Conservation (phyloP, 2,797 vertebrate genomes). For the Sphenodon punctatus region DNA sequence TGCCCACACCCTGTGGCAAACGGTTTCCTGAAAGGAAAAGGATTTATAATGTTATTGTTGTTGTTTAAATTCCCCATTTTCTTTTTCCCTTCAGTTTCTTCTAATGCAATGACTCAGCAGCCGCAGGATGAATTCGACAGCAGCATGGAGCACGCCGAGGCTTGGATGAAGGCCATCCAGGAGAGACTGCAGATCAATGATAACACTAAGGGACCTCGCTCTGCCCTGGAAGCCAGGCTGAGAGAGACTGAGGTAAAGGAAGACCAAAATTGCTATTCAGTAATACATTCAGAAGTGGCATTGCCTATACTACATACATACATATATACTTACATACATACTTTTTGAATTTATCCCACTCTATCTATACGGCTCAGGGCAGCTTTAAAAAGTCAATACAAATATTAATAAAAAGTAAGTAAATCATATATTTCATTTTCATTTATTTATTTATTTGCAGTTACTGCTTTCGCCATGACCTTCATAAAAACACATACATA, state of each 20-base stretch:
- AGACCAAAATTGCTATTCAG: fast-evolving
- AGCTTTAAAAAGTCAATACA: no score
- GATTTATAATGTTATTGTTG: no score
- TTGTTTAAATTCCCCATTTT: neutral
- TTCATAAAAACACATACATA: no score
- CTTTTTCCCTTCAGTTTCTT: slow-evolving; percentile 53
- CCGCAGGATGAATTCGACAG: slow-evolving; percentile 86
- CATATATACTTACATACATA: no score
- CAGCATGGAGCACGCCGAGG: slow-evolving; percentile 82
- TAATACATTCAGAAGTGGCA: neutral
- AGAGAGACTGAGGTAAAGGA: slow-evolving; percentile 88
- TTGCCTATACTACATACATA: no score
- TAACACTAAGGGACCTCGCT: slow-evolving; percentile 89
- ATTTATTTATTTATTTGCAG: no score
- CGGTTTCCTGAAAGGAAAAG: neutral
- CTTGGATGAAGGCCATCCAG: slow-evolving; percentile 89
- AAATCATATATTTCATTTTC: no score
- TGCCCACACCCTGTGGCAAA: no score
- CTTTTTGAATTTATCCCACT: no score
- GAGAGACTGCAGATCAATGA: slow-evolving; percentile 87
- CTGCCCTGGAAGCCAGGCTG: slow-evolving; percentile 88
- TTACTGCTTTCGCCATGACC: no score
- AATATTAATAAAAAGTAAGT: no score
- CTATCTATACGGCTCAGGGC: no score
- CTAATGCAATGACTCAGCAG: slow-evolving; percentile 86